phyloP scores from a whole-genome alignment of 30 jellyfish, hydroid and myxozoan species.

The Chironex yamaguchii region DNA sequence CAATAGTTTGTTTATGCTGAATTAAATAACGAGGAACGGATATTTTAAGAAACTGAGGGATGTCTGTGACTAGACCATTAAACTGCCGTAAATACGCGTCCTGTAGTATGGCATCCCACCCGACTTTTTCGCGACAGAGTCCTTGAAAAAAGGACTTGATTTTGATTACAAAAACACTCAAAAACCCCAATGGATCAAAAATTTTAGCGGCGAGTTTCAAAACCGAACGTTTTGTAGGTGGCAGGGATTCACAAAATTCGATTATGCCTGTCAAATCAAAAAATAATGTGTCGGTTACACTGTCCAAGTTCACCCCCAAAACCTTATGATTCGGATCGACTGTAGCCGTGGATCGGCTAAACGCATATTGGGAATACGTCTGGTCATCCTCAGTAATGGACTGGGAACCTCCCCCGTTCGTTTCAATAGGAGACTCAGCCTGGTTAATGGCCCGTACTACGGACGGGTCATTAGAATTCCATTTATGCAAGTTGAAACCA shows the following conservation, averaged over 20 bases:
- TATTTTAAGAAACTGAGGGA: neutral
- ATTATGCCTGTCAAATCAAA: slow-evolving; percentile 26
- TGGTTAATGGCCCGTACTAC: neutral
- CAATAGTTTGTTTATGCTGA: neutral
- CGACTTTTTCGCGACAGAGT: slow-evolving; percentile 63
- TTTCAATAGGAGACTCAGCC: too few relatives aligned
- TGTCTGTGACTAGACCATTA: slow-evolving; percentile 19
- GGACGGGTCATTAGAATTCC: slow-evolving; percentile 61
- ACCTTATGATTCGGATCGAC: slow-evolving; percentile 19
- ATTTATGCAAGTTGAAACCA: slow-evolving; percentile 62
- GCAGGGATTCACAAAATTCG: slow-evolving; percentile 42
- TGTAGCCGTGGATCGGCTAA: slow-evolving; percentile 7
- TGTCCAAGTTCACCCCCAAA: slow-evolving; percentile 67
- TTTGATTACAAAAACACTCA: slow-evolving; percentile 41
- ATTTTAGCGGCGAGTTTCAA: slow-evolving; percentile 74
- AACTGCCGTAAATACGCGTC: slow-evolving; percentile 11
- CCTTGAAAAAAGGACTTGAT: slow-evolving; percentile 61
- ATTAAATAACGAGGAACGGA: slow-evolving; percentile 31
- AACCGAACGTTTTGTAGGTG: slow-evolving; percentile 66
- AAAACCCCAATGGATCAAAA: slow-evolving; percentile 84
- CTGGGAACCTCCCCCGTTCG: too few relatives aligned
- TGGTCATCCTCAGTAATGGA: slow-evolving; percentile 76
- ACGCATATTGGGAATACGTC: slow-evolving; percentile 33
- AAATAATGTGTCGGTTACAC: slow-evolving; percentile 29
- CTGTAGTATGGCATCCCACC: slow-evolving; percentile 71